Evolutionary conservation across 2,113 vertebrate genomes (phyloP).

Genomic region (Oxyruncus cristatus): DNA sequence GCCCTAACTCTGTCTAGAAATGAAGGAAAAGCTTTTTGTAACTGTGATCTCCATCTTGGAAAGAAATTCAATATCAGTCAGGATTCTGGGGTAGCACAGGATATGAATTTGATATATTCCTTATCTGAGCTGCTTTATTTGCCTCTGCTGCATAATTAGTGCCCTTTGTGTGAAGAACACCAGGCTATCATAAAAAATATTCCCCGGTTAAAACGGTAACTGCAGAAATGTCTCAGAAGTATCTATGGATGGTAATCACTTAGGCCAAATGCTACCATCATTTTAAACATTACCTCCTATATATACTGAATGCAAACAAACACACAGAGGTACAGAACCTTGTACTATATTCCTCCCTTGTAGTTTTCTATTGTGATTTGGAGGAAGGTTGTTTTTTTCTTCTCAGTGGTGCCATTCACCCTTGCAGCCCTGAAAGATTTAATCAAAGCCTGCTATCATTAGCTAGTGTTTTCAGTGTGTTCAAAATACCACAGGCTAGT

Average conservation of each 20-base stretch:
- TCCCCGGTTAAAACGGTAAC: neutral
- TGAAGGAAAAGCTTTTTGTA: slow-evolving; percentile 3
- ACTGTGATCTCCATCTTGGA: neutral
- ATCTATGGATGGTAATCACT: neutral
- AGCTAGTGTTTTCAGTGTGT: neutral
- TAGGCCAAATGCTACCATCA: neutral
- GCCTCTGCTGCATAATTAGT: slow-evolving; percentile 31
- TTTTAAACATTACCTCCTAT: neutral
- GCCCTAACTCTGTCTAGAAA: neutral
- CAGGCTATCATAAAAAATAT: slow-evolving; percentile 10
- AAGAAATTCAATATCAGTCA: slow-evolving; percentile 32
- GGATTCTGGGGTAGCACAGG: slow-evolving; percentile 12
- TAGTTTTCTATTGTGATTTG: neutral
- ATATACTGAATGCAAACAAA: neutral
- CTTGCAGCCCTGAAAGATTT: neutral
- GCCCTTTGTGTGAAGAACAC: slow-evolving; percentile 21
- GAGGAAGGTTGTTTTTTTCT: neutral
- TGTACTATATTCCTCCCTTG: neutral
- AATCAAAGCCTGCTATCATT: neutral
- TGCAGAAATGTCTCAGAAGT: neutral
- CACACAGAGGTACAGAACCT: neutral
- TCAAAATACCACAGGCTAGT: neutral
- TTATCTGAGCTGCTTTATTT: slow-evolving; percentile 38
- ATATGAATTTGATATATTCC: slow-evolving; percentile 43
- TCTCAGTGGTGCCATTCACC: neutral